Conservation (phyloP, 2,113 vertebrate genomes). For the Aviceda subcristata region DNA sequence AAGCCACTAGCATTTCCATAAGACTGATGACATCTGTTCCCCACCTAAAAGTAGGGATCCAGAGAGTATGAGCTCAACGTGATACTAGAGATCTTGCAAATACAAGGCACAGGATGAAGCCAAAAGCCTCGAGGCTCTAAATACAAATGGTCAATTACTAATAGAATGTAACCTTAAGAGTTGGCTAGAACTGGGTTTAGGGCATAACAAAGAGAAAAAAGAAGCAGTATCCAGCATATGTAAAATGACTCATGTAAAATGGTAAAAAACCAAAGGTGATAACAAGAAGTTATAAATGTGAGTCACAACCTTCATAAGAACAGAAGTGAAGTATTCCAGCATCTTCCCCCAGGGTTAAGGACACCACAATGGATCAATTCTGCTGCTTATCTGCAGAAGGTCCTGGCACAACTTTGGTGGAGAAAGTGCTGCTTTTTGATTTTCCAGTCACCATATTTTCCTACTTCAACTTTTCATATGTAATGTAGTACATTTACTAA, state of each 20-base stretch:
- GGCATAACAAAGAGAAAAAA: neutral
- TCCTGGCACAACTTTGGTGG: neutral
- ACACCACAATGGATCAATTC: neutral
- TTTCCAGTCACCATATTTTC: neutral
- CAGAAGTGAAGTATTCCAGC: neutral
- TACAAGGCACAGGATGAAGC: neutral
- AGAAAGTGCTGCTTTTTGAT: neutral
- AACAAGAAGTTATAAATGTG: neutral
- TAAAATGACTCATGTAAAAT: neutral
- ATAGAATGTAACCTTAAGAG: neutral
- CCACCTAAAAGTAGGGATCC: neutral
- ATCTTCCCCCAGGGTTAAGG: neutral
- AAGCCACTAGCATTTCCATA: neutral
- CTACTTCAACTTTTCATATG: neutral
- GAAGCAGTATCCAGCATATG: accelerated
- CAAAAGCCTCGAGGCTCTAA: neutral
- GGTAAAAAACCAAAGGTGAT: neutral
- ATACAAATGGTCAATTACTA: neutral
- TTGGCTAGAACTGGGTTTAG: neutral
- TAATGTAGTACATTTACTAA: neutral
- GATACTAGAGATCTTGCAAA: neutral
- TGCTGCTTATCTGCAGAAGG: neutral
- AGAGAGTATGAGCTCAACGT: neutral
- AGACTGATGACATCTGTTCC: neutral
- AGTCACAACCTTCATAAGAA: neutral